Evolutionary conservation across 2,113 vertebrate genomes (phyloP).

Genomic region (Zapus hudsonius): DNA sequence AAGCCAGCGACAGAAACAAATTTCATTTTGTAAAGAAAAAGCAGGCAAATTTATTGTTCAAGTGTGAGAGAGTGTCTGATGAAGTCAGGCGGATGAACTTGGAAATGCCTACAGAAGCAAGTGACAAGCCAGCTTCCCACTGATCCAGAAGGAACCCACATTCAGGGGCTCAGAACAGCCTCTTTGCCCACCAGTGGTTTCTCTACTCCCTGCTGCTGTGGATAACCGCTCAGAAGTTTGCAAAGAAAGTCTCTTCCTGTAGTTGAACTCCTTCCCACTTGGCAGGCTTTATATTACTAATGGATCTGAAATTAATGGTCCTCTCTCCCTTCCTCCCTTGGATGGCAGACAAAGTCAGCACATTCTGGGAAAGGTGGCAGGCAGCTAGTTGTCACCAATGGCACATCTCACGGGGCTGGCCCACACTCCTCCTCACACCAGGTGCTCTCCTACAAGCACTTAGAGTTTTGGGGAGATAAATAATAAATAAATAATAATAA

Average conservation of each 20-base stretch:
- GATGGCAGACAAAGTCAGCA: slow-evolving; percentile 69
- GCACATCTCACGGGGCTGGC: not conserved
- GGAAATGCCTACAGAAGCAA: not conserved
- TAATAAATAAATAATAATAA: no score
- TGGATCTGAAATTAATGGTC: slow-evolving; percentile 65
- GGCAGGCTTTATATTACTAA: slow-evolving; percentile 71
- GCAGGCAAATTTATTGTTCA: not conserved
- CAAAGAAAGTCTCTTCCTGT: slow-evolving; percentile 67
- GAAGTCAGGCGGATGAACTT: slow-evolving; percentile 18
- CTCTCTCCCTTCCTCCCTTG: slow-evolving; percentile 70
- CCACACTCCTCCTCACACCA: not conserved
- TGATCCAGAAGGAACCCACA: not conserved
- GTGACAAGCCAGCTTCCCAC: not conserved
- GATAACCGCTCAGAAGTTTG: slow-evolving; percentile 61
- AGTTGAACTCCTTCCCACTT: slow-evolving; percentile 63
- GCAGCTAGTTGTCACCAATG: slow-evolving; percentile 41
- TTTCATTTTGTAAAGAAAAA: slow-evolving; percentile 38
- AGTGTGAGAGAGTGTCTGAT: not conserved
- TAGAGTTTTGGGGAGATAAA: not conserved
- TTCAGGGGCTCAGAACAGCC: not conserved
- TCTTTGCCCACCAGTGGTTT: not conserved
- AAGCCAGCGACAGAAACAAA: not conserved
- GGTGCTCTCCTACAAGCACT: not conserved
- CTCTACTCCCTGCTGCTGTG: not conserved
- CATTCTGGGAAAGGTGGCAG: slow-evolving; percentile 67